Evolutionary conservation across 1,140 invertebrate species (phyloP), one percentile per base, ranked within the genome.

Genomic region (Drosophila ercepeae): DNA sequence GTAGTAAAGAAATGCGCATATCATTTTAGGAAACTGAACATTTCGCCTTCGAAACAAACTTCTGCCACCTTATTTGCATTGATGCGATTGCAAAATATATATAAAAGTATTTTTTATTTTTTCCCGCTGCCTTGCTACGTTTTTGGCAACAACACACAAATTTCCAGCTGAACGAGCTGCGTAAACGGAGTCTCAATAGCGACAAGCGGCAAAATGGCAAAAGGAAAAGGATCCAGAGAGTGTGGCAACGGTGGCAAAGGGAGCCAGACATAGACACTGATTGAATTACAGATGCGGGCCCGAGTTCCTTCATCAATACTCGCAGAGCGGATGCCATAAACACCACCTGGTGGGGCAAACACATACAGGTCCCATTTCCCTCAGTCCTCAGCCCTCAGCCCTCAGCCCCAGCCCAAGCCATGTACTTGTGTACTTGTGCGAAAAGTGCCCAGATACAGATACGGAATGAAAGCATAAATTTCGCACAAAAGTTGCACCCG

Each of bases 221-320:
- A 65, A 53, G 64, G 60, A 64, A 64, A 39, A 27, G 60, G 60
- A 34, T 32, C 34, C 63, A 9, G 39, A 2, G 39, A 19, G 29
- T 21, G 21, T 21, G 21, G n/a, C 2, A 34, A 39, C 9, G 18
- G 34, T 25, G 27, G 59, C 36, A 4, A 32, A n/a, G 65, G 77
- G 70, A 83, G 78, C 64, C 82, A 88, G 84, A 89, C 82, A 89
- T 89, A 86, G 86, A 89, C 81, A 82, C 82, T 78, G 74, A 90
- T 89, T 90, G 86, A 88, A 89, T 82, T 88, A 89, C 81, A 82
- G 88, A 89, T 90, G 83, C 78, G 88, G 29, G 39, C 61, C 41
- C 60, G 61, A 88, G 88, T 83, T 90, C 82, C 82, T 89, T 90
- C 82, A 90, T 90, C 88, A 89, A 90, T 89, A 86, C 82, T 86